Conservation (phyloP, 2,113 vertebrate species). For the Sigmodon hispidus region DNA sequence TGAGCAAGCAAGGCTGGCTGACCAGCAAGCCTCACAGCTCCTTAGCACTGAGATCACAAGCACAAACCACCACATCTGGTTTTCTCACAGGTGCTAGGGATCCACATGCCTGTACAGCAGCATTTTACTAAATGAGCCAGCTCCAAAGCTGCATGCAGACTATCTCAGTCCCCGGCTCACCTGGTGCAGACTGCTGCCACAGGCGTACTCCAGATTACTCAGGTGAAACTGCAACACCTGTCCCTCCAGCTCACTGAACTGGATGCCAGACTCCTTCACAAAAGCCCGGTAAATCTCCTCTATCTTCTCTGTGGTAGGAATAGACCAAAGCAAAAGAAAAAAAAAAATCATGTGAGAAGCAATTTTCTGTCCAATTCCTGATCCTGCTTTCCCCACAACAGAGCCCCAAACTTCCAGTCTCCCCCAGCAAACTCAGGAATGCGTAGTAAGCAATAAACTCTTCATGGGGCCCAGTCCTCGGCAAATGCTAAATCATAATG, state of each 20-base stretch:
- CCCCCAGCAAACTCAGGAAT: not conserved
- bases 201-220: constrained; percentile 97
- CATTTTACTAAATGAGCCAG: not conserved
- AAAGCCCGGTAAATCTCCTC: constrained; percentile 96
- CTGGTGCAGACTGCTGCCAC: constrained; percentile 94
- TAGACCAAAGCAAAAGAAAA: not conserved
- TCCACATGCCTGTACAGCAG: not conserved
- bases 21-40: not conserved
- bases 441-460: not conserved
- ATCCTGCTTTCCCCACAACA: not conserved
- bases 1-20: not conserved
- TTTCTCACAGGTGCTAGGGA: not conserved
- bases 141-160: not conserved
- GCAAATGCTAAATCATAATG: not conserved
- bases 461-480: not conserved
- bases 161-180: constrained; percentile 72
- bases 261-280: constrained; percentile 95
- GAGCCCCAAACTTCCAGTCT: not conserved
- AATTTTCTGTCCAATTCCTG: not conserved
- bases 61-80: fast-evolving
- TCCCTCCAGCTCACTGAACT: constrained; percentile 95
- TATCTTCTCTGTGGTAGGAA: constrained; percentile 91
- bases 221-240: constrained; percentile 98
- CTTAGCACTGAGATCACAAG: not conserved
- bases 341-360: not conserved